Evolutionary conservation across 1,140 invertebrate species (phyloP).

Genomic region (Melanaphis sacchari): DNA sequence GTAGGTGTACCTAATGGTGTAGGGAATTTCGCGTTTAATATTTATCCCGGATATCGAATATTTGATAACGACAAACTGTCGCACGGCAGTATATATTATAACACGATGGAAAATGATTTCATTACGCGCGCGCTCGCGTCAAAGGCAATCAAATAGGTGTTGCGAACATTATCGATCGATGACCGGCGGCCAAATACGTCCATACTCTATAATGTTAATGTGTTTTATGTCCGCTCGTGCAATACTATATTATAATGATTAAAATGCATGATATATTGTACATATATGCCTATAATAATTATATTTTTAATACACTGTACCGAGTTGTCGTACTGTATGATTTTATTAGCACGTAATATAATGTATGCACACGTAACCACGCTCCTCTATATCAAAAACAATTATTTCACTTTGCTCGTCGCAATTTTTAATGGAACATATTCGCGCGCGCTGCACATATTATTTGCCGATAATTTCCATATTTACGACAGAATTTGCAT

Average conservation of each 20-base stretch:
- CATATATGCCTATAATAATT: background rate
- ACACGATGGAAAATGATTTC: background rate
- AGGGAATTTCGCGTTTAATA: background rate
- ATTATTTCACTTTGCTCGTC: constrained; percentile 44
- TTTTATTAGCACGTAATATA: constrained; percentile 11
- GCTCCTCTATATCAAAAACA: constrained; percentile 2
- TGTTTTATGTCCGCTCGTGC: background rate
- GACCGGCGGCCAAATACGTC: constrained; percentile 2
- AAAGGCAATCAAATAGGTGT: constrained; percentile 33
- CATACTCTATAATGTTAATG: background rate
- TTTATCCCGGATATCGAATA: background rate
- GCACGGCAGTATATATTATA: background rate
- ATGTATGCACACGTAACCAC: too few species aligned
- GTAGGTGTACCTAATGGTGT: background rate
- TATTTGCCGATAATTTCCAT: constrained; percentile 36
- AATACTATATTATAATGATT: background rate
- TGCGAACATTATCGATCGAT: background rate
- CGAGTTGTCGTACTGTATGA: background rate
- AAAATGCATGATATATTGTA: background rate
- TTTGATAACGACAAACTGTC: background rate
- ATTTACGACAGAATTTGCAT: constrained; percentile 46
- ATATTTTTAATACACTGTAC: background rate
- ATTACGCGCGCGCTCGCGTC: background rate
- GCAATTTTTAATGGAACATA: constrained; percentile 33
- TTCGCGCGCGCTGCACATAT: background rate